These are phyloP conservation scores for Mermis nigrescens DNA, from an alignment of 2,888 invertebrate species.

Conservation along the genomic window DNA sequence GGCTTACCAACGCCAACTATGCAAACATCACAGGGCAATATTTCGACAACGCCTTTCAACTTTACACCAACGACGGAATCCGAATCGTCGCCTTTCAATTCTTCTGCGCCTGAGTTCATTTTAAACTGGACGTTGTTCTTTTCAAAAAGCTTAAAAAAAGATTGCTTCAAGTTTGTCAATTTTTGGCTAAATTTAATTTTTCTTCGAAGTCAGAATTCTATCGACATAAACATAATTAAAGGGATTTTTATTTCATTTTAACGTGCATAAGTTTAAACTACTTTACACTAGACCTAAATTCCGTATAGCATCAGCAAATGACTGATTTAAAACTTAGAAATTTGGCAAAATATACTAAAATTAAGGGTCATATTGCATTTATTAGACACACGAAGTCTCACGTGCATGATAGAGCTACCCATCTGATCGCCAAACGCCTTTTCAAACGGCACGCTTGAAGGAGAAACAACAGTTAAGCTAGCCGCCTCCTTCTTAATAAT, in stretches of 20 bases:
- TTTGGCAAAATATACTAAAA: no score
- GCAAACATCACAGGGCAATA: background rate
- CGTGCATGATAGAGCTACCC: slow-evolving; percentile 50
- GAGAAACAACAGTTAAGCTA: slow-evolving; percentile 58
- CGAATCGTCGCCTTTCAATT: slow-evolving; percentile 41
- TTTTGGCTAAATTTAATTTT: no score
- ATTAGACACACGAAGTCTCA: slow-evolving; percentile 18
- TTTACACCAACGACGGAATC: slow-evolving; percentile 49
- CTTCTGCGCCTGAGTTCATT: slow-evolving; percentile 45
- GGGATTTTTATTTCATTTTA: no score
- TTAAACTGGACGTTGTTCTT: slow-evolving; percentile 57
- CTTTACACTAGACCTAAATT: no score
- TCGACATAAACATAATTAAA: no score
- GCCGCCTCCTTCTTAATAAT: slow-evolving; percentile 49
- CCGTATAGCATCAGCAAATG: no score
- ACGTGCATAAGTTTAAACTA: no score
- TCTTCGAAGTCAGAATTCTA: no score
- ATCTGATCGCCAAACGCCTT: slow-evolving; percentile 53
- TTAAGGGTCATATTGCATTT: no score
- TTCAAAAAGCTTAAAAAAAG: slow-evolving; percentile 48
- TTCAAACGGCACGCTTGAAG: slow-evolving; percentile 52
- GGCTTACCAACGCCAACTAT: background rate
- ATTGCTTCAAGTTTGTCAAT: no score
- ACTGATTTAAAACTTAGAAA: no score
- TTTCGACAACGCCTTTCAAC: slow-evolving; percentile 44